Evolutionary conservation across 2,113 vertebrate genomes (phyloP).

Genomic region (Mastomys natalensis): DNA sequence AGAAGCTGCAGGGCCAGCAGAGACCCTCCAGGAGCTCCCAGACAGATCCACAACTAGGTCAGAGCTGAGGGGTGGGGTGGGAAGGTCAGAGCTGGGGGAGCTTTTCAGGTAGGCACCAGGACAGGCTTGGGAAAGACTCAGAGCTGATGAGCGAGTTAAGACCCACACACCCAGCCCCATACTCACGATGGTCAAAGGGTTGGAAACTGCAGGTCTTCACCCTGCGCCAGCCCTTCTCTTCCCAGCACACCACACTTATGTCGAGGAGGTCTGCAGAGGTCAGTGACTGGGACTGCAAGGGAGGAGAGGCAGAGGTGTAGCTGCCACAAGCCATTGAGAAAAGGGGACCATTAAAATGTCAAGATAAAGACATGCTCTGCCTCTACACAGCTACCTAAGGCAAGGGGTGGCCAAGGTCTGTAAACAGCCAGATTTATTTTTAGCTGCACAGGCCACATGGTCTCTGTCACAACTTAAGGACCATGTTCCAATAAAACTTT

Average conservation of each 20-base stretch:
- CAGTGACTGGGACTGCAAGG: constrained; percentile 55
- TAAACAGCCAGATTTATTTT: neutral
- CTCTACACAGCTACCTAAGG: neutral
- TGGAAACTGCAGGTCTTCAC: neutral
- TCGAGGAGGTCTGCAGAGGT: neutral
- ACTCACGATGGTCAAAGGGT: constrained; percentile 77
- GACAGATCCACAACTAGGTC: neutral
- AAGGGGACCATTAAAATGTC: no score
- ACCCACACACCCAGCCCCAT: neutral
- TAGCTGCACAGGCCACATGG: neutral
- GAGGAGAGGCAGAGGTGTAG: neutral
- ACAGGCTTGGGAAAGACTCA: neutral
- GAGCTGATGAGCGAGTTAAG: neutral
- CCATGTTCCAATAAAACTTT: constrained; percentile 30
- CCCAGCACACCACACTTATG: constrained; percentile 20
- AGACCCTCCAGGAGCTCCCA: neutral
- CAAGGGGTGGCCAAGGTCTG: neutral
- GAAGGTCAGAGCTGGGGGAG: no score
- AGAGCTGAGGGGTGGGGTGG: no score
- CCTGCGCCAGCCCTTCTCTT: neutral
- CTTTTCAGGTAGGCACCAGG: neutral
- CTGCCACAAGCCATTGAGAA: neutral
- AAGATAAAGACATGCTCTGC: rapidly evolving
- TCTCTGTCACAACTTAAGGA: neutral
- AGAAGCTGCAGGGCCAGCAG: neutral